Percentiles rank a stretch among this genome's conserved stretches.
phyloP scores from a whole-genome alignment of 1,140 invertebrate genomes.

The Drosophila pachea region DNA sequence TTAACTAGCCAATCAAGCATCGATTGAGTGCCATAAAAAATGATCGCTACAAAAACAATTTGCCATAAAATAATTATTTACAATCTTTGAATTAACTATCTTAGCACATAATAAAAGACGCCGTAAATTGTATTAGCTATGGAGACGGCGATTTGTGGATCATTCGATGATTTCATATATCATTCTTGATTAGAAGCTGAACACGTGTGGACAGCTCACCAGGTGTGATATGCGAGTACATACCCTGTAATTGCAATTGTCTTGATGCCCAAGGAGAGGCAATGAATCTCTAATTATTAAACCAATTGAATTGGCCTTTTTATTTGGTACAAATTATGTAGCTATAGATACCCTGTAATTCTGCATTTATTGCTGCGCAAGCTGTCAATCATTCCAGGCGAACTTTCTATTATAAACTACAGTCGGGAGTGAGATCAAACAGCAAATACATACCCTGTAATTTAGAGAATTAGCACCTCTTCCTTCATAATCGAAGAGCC shows the following conservation, averaged over 20 bases:
- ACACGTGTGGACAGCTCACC: neutral
- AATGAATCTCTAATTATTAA: no score
- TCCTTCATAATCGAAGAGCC: no score
- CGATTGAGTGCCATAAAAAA: constrained; percentile 61
- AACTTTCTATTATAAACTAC: no score
- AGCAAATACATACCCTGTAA: constrained; percentile 1
- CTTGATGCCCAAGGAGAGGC: no score
- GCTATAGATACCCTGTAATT: no score
- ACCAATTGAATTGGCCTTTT: no score
- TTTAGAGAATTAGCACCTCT: no score
- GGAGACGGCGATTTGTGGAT: constrained; percentile 53
- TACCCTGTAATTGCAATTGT: neutral
- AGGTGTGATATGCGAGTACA: neutral
- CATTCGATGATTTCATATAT: constrained; percentile 31
- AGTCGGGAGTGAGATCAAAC: no score
- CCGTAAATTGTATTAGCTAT: constrained; percentile 17
- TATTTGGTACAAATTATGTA: no score
- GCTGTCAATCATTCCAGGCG: no score
- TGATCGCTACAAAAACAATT: constrained; percentile 10
- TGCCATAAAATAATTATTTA: constrained; percentile 56
- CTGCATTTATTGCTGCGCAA: no score
- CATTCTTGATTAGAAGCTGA: constrained; percentile 22
- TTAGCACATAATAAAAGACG: constrained; percentile 60
- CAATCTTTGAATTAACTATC: constrained; percentile 48
- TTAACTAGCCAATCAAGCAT: constrained; percentile 37